Conservation (phyloP, 2,797 vertebrate species). For the Carapus acus region DNA sequence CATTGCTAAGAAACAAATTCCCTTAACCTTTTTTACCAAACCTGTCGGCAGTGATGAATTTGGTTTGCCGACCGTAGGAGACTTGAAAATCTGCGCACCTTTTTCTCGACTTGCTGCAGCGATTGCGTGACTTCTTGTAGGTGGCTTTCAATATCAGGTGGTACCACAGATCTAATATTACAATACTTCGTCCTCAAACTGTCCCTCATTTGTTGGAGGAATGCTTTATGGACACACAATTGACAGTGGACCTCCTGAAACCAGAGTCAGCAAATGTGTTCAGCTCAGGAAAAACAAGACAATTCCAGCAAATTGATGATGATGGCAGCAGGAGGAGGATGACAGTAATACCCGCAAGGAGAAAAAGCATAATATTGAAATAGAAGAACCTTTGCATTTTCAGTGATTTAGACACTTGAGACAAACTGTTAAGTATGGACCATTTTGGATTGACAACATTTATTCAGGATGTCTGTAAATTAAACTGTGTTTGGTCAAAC, state of each 20-base stretch:
- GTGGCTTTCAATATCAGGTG: slow-evolving; percentile 73
- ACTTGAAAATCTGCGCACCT: slow-evolving; percentile 71
- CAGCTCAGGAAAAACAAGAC: neutral
- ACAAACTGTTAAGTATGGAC: too few relatives aligned
- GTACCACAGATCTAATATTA: slow-evolving; percentile 73
- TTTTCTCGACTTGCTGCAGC: slow-evolving; percentile 74
- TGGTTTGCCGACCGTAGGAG: too few relatives aligned
- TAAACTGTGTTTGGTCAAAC: too few relatives aligned
- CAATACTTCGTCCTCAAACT: slow-evolving; percentile 78
- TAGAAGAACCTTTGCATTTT: too few relatives aligned
- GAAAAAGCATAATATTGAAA: neutral
- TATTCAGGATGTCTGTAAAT: too few relatives aligned
- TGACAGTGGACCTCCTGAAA: slow-evolving; percentile 77
- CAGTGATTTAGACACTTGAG: too few relatives aligned
- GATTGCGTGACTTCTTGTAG: slow-evolving; percentile 76
- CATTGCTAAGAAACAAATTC: too few relatives aligned
- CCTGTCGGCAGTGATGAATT: too few relatives aligned
- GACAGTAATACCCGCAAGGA: too few relatives aligned
- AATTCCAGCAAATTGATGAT: neutral
- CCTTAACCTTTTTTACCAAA: neutral
- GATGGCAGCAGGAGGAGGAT: neutral
- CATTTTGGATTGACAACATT: too few relatives aligned
- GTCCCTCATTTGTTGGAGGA: slow-evolving; percentile 76
- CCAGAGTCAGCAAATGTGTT: neutral
- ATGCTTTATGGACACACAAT: slow-evolving; percentile 74